phyloP scores from a whole-genome alignment of 2,888 invertebrate genomes.

The Margaritifera margaritifera region DNA sequence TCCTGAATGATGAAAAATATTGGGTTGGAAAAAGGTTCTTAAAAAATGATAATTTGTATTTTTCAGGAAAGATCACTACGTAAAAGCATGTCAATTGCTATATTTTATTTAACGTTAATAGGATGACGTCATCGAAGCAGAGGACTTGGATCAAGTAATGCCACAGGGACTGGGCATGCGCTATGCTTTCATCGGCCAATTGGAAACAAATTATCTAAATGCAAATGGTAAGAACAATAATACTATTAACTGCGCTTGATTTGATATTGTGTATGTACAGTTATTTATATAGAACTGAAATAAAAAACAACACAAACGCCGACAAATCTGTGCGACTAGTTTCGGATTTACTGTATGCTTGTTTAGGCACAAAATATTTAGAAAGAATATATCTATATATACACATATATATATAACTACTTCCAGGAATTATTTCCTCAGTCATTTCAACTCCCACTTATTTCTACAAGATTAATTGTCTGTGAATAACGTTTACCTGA shows the following conservation, averaged over 20 bases:
- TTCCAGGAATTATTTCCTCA: no score
- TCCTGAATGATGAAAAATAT: no score
- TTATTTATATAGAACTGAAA: not conserved
- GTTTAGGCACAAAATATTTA: not conserved
- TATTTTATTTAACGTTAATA: constrained; percentile 58
- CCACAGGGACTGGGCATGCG: constrained; percentile 93
- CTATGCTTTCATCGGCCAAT: constrained; percentile 92
- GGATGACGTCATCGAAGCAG: constrained; percentile 86
- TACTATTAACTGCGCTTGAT: not conserved
- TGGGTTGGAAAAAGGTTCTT: no score
- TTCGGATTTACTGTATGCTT: not conserved
- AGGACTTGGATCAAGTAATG: constrained; percentile 93
- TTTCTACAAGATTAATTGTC: no score
- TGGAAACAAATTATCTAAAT: constrained; percentile 94
- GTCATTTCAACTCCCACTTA: no score
- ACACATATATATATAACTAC: no score
- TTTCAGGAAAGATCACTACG: no score
- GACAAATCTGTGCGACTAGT: no score
- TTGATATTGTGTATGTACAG: not conserved
- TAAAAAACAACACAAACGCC: no score
- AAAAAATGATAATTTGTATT: no score
- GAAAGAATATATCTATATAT: not conserved
- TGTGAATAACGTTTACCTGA: no score
- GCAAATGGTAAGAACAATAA: constrained; percentile 74
- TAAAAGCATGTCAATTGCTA: not conserved